Base-by-base conservation (phyloP, 64 coral and sea anemone species). In the Orbicella faveolata region DNA sequence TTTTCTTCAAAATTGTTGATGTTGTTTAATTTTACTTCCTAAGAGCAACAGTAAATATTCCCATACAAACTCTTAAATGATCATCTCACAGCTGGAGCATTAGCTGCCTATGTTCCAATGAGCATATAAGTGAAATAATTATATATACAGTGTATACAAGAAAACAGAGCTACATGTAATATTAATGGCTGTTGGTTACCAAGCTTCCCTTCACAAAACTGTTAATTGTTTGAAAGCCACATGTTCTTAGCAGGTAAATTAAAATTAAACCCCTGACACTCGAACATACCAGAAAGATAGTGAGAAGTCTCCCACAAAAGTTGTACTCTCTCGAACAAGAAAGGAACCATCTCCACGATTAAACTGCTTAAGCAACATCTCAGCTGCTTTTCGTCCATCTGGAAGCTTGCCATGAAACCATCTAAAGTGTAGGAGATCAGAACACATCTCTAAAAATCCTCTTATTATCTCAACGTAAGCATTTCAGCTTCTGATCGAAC, bases 271-370 rank as follows among this genome's bases (percentile, higher is more conserved):
- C 21, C 20, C 16, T 52, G 44, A 48, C 55, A 59, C 15, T 59
- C 10, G 0, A 12, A 87, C 87, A 84, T 87, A 93, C 96, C 96
- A 99, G 39, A 99, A 99, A 20, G 96, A 99, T 0, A 99, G 83
- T 74, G 94, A 95, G 65, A 95, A 98, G 72, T 92, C 93, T 12
- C 93, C 90, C 26, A 93, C 94, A 88, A 95, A 95, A 25, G 91
- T 95, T 52, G 94, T 93, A 54, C 94, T 95, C 77, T 99, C 96
- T 77, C 96, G 76, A 2, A 99, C 94, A 39, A 99, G 84, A 75
- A 99, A 99, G 9, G 96, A 99, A 0, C 96, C 96, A 93, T 99
- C 94, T 72, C 96, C 96, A 75, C 94, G 91, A 79, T 99, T 99
- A 62, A 95, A 99, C 63, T 90, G 94, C 41, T 99, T 95, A 30